phyloP scores from a whole-genome alignment of 2,113 vertebrate species.

The Aspidoscelis tigris region DNA sequence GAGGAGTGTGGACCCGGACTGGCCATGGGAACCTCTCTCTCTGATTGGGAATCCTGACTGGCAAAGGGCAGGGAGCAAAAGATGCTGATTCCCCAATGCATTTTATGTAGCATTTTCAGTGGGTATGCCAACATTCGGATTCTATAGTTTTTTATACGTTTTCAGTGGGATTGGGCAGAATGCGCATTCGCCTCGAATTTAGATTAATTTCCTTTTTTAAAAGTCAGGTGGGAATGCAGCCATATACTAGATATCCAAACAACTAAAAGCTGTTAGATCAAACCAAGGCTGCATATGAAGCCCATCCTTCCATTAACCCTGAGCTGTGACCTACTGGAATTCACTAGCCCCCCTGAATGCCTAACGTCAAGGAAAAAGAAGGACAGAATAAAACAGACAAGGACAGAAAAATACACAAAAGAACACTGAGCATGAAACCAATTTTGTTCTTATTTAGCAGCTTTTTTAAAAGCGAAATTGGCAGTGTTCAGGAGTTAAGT shows the following conservation, averaged over 20 bases:
- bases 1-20: no score
- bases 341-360: background rate
- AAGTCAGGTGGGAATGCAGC: no score
- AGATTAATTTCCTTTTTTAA: no score
- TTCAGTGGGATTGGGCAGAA: no score
- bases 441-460: background rate
- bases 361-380: background rate
- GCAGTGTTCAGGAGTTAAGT: constrained; percentile 4
- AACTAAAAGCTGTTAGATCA: background rate
- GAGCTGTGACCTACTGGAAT: background rate
- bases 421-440: background rate
- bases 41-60: no score
- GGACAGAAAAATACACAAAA: background rate
- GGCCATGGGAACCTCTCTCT: no score
- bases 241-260: background rate
- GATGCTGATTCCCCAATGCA: no score
- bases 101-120: no score
- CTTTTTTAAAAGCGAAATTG: background rate
- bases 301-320: background rate
- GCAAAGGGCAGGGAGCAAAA: no score
- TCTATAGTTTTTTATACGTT: no score
- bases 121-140: no score
- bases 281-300: background rate
- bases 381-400: background rate
- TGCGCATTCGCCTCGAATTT: no score